Evolutionary conservation across 2,797 vertebrate genomes (phyloP), one percentile per base, ranked within the genome.

Genomic region (Melanotaenia pygmaea): DNA sequence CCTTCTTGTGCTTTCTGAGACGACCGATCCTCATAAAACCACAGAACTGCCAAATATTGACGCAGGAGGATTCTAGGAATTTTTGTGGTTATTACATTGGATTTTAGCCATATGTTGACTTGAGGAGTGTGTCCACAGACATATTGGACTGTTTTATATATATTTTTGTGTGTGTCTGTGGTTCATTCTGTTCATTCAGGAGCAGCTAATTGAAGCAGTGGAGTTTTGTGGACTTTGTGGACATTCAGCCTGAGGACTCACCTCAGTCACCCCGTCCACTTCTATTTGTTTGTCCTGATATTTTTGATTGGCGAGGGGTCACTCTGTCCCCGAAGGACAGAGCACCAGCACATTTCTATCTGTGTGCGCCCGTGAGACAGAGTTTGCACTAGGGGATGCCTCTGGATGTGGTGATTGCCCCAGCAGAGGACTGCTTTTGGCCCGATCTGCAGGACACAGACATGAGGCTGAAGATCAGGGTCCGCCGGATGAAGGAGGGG

Each of bases 401-500:
- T 90, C 85, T 96, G 90, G 95, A 96, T 93, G 94, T 96, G 87
- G 94, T 95, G 89, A 92, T 96, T 28, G 88, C 95, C 87, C 92
- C 95, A 58, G 89, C 89, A 53, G 94, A 96, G 94, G 94, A 96
- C 92, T 94, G 93, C 90, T 95, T 95, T 89, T 96, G 96, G 96
- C 90, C 94, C 13, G 94, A 95, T 81, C 92, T 94, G 85, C 95
- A 92, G 81, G 94, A 93, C 80, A 91, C 94, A 77, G 95, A 96
- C 92, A 96, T 96, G 95, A 96, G 96, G 93, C 93, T 96, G 94
- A 97, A 97, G 94, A 96, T 96, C 89, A 95, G 96, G 89, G 96
- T 96, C 87, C 95, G 95, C 76, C 94, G 96, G 84, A 96, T 96
- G 94, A 96, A 96, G 94, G 93, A 96, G 84, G 95, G 94, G 84